These are phyloP conservation scores for Dinoponera quadriceps DNA, from an alignment of 1,140 invertebrate genomes.

Conservation along the genomic window DNA sequence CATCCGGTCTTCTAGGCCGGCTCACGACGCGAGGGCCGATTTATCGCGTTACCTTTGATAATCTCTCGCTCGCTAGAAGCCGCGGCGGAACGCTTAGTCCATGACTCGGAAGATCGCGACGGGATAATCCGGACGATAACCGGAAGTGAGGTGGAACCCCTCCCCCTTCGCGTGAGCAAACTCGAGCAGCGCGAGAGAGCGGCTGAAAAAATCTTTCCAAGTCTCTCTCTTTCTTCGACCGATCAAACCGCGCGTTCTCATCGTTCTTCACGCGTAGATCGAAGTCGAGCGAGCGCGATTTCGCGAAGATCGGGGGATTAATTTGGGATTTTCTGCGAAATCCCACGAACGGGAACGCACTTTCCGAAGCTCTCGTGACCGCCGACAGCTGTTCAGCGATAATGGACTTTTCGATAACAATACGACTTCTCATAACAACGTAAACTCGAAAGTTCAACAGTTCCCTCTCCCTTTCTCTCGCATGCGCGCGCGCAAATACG, in stretches of 20 bases:
- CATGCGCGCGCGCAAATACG: background rate
- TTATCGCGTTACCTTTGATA: conserved; percentile 52
- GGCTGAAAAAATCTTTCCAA: too few species aligned
- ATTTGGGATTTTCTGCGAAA: background rate
- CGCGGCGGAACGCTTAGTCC: conserved; percentile 4
- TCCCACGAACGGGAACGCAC: background rate
- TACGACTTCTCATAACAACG: conserved; percentile 15
- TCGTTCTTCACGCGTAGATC: too few species aligned
- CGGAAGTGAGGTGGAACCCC: conserved; percentile 14
- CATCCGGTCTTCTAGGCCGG: conserved; percentile 50
- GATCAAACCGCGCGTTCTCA: too few species aligned
- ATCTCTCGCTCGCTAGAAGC: conserved; percentile 22
- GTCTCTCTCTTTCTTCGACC: too few species aligned
- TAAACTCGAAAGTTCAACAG: background rate
- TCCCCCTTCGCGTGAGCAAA: conserved; percentile 9
- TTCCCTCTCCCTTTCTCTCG: too few species aligned
- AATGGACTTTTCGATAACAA: conserved; percentile 22
- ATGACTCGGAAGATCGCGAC: conserved; percentile 17
- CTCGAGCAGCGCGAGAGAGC: background rate
- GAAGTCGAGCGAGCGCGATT: too few species aligned
- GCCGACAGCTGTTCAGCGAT: background rate
- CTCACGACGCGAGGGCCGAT: conserved; percentile 28
- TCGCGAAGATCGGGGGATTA: background rate
- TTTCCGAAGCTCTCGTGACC: background rate
- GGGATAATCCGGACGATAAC: conserved; percentile 45